phyloP scores from a whole-genome alignment of 2,888 invertebrate genomes.

The Neoascia interrupta region DNA sequence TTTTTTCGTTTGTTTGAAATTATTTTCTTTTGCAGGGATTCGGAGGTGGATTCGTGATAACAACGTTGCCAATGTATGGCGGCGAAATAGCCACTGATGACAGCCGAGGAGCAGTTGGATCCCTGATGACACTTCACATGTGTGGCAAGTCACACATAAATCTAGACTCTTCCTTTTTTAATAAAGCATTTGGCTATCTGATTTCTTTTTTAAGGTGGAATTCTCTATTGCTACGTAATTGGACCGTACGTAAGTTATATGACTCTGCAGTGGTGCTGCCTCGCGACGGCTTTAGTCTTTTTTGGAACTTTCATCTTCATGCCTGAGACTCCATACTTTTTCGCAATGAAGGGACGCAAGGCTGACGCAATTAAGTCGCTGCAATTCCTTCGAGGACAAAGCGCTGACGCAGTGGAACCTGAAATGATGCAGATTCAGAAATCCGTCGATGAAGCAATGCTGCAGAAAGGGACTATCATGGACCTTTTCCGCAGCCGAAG shows the following conservation, averaged over 20 bases:
- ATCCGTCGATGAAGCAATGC: slow-evolving; percentile 79
- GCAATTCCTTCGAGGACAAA: slow-evolving; percentile 84
- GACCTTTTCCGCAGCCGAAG: slow-evolving; percentile 85
- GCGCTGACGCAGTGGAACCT: slow-evolving; percentile 82
- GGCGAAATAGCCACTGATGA: slow-evolving; percentile 91
- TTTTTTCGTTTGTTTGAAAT: background rate
- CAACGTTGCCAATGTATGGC: slow-evolving; percentile 90
- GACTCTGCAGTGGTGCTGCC: slow-evolving; percentile 84
- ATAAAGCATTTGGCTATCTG: background rate
- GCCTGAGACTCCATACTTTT: slow-evolving; percentile 90
- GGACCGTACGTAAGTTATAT: slow-evolving; percentile 87
- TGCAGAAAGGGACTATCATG: slow-evolving; percentile 77
- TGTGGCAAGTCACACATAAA: too few species aligned
- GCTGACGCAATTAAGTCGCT: slow-evolving; percentile 84
- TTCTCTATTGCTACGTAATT: slow-evolving; percentile 85
- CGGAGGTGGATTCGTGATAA: slow-evolving; percentile 85
- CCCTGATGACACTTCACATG: slow-evolving; percentile 88
- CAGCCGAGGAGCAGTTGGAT: slow-evolving; percentile 89
- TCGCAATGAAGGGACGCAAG: slow-evolving; percentile 81
- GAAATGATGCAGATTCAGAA: slow-evolving; percentile 84
- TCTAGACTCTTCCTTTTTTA: too few species aligned
- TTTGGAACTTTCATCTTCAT: slow-evolving; percentile 84
- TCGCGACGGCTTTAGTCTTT: slow-evolving; percentile 83
- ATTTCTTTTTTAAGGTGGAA: slow-evolving; percentile 77
- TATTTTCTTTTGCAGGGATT: slow-evolving; percentile 80